Evolutionary conservation across 2,113 vertebrate species (phyloP).

Genomic region (Alethe diademata): DNA sequence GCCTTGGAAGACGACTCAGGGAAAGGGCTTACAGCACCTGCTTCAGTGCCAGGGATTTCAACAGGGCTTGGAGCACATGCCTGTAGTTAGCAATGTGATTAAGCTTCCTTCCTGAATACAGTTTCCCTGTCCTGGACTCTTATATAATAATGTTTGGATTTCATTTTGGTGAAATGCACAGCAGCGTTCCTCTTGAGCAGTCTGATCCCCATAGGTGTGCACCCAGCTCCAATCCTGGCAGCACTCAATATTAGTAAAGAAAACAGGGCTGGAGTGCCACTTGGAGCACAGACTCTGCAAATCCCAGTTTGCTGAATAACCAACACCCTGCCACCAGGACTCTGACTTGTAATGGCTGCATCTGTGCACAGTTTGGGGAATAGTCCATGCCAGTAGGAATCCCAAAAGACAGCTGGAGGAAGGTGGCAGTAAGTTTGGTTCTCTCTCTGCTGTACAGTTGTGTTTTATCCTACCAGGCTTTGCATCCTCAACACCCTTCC

Average conservation of each 20-base stretch:
- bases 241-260: neutral
- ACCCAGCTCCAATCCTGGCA: neutral
- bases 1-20: neutral
- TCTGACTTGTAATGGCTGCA: neutral
- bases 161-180: neutral
- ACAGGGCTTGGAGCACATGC: neutral
- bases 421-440: neutral
- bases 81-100: accelerated
- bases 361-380: neutral
- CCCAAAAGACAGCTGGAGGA: neutral
- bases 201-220: neutral
- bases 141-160: neutral
- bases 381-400: neutral
- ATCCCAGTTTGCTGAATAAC: neutral
- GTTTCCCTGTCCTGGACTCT: neutral
- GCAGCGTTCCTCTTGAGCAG: neutral
- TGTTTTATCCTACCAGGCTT: neutral
- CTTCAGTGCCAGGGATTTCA: neutral
- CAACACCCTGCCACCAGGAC: neutral
- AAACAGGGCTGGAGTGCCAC: neutral
- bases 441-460: neutral
- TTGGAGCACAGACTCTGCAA: neutral
- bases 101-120: neutral
- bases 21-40: neutral
- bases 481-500: neutral